phyloP scores from a whole-genome alignment of 2,113 vertebrate genomes.

The Malurus elegans region DNA sequence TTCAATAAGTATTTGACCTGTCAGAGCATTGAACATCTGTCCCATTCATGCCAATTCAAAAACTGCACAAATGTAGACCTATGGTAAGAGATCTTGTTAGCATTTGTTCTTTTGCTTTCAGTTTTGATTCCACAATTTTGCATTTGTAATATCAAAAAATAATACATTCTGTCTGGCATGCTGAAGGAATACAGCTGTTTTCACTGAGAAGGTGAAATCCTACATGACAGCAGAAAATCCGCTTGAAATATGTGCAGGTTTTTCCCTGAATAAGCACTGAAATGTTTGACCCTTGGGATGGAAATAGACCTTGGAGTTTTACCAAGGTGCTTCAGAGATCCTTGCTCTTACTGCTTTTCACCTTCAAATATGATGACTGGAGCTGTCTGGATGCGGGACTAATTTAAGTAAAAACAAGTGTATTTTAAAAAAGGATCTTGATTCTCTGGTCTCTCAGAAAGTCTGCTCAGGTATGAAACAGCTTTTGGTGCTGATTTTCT shows the following conservation, averaged over 20 bases:
- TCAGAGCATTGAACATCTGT: background rate
- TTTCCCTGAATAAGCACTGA: background rate
- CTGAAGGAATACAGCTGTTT: background rate
- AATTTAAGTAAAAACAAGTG: background rate
- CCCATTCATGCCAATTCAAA: background rate
- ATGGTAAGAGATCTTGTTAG: background rate
- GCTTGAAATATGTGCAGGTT: background rate
- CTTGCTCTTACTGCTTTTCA: background rate
- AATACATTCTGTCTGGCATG: background rate
- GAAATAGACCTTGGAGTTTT: slow-evolving; percentile 1
- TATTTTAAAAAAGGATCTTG: background rate
- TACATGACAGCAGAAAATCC: background rate
- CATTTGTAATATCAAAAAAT: background rate
- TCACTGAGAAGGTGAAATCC: background rate
- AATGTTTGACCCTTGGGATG: background rate
- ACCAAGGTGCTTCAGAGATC: background rate
- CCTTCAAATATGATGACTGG: background rate
- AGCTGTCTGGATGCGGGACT: background rate
- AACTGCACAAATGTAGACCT: background rate
- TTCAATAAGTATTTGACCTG: background rate
- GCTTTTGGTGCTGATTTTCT: background rate
- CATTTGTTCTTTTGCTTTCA: background rate
- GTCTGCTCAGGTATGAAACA: background rate
- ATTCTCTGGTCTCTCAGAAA: background rate
- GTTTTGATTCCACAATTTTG: background rate